These are phyloP conservation scores for Melangyna quadrimaculata DNA, from an alignment of 2,888 invertebrate genomes.

Conservation along the genomic window DNA sequence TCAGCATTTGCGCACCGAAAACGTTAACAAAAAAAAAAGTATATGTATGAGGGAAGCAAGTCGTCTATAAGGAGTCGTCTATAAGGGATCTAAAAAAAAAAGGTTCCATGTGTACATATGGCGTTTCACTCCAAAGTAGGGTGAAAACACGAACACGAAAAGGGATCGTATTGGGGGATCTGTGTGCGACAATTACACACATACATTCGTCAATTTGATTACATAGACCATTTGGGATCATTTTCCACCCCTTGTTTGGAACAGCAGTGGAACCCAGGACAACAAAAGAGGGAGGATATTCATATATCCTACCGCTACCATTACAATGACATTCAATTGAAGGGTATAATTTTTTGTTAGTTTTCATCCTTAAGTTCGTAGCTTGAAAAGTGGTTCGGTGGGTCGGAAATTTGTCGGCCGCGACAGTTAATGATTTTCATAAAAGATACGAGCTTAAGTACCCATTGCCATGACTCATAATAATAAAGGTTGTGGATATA, in stretches of 20 bases:
- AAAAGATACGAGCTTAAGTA: constrained; percentile 8
- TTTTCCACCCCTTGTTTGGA: constrained; percentile 67
- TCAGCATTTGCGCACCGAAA: constrained; percentile 49
- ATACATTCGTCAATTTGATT: background rate
- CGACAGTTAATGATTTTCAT: constrained; percentile 26
- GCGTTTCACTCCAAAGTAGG: constrained; percentile 46
- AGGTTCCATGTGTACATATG: constrained; percentile 56
- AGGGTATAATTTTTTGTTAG: constrained; percentile 55
- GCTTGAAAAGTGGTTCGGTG: constrained; percentile 35
- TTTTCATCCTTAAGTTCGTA: constrained; percentile 11
- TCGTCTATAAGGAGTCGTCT: constrained; percentile 27
- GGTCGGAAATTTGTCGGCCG: constrained; percentile 17
- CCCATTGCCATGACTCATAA: constrained; percentile 53
- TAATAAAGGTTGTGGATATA: background rate
- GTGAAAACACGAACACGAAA: constrained; percentile 46
- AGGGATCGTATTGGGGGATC: constrained; percentile 72
- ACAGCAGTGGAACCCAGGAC: constrained; percentile 45
- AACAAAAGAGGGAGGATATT: constrained; percentile 63
- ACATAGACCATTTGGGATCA: constrained; percentile 52
- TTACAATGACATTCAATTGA: constrained; percentile 32
- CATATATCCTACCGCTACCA: constrained; percentile 45
- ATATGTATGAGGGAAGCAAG: constrained; percentile 13
- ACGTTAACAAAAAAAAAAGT: constrained; percentile 7
- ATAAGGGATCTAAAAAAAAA: constrained; percentile 62
- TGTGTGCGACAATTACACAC: constrained; percentile 43